Conservation (phyloP, 1,140 invertebrate genomes). For the Laupala kohalensis region DNA sequence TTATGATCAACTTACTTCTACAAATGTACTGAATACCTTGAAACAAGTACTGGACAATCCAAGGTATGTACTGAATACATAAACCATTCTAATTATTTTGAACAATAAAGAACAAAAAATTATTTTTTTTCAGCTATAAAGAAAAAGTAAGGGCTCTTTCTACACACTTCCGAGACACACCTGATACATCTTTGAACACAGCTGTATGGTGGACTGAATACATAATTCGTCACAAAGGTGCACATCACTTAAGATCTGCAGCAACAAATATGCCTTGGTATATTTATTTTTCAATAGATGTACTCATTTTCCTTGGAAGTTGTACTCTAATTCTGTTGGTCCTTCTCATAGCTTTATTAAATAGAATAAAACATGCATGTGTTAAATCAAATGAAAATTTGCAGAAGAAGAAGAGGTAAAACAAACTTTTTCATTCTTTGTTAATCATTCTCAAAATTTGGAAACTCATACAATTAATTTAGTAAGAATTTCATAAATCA, state of each 20-base stretch:
- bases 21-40: neutral
- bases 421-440: too few relatives aligned
- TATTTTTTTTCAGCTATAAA: neutral
- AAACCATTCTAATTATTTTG: neutral
- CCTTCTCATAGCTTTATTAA: neutral
- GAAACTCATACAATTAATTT: too few relatives aligned
- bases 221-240: slow-evolving; percentile 42
- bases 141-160: neutral
- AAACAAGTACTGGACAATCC: neutral
- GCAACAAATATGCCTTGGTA: slow-evolving; percentile 41
- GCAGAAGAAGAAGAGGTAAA: too few relatives aligned
- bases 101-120: neutral
- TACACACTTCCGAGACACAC: neutral
- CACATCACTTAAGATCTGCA: slow-evolving; percentile 36
- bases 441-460: too few relatives aligned
- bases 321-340: neutral
- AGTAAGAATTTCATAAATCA: too few relatives aligned
- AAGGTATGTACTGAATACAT: neutral
- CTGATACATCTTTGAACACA: slow-evolving; percentile 29
- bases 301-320: slow-evolving; percentile 18
- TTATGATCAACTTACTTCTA: neutral
- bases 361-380: neutral
- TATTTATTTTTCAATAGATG: slow-evolving; percentile 46
- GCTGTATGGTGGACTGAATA: slow-evolving; percentile 49
- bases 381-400: neutral